A percentile compares a stretch with the other conserved stretches of the same genome.
Evolutionary conservation across 2,888 invertebrate genomes (phyloP).

Genomic region (Leptodirus hochenwartii): DNA sequence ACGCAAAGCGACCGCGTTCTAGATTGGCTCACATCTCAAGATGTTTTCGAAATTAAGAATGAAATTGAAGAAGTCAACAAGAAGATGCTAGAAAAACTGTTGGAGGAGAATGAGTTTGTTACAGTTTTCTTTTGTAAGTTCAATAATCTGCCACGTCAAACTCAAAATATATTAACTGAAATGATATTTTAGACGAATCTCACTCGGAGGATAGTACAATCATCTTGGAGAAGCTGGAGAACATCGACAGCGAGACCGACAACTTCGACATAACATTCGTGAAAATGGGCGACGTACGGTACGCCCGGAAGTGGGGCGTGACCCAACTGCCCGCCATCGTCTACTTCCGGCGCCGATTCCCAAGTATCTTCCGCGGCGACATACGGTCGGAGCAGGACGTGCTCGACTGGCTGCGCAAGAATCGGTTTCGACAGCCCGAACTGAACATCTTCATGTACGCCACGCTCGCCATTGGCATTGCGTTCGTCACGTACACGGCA

Average conservation of each 20-base stretch:
- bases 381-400: slow-evolving; percentile 70
- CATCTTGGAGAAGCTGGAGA: slow-evolving; percentile 75
- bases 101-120: slow-evolving; percentile 88
- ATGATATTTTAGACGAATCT: slow-evolving; percentile 47
- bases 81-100: slow-evolving; percentile 86
- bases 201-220: slow-evolving; percentile 61
- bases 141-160: no score
- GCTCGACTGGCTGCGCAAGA: slow-evolving; percentile 82
- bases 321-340: slow-evolving; percentile 80
- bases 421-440: slow-evolving; percentile 83
- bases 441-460: slow-evolving; percentile 90
- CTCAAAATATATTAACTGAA: background rate
- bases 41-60: slow-evolving; percentile 87
- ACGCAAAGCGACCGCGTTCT: slow-evolving; percentile 72
- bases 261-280: slow-evolving; percentile 88
- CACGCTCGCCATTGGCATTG: slow-evolving; percentile 64
- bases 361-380: slow-evolving; percentile 83
- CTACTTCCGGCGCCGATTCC: slow-evolving; percentile 80
- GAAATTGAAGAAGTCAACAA: slow-evolving; percentile 95
- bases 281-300: slow-evolving; percentile 80
- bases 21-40: slow-evolving; percentile 83
- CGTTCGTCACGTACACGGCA: slow-evolving; percentile 77
- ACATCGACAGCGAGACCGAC: slow-evolving; percentile 88
- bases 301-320: slow-evolving; percentile 88
- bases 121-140: slow-evolving; percentile 90